Conservation (phyloP, 2,888 invertebrate species). For the Baronia brevicornis region DNA sequence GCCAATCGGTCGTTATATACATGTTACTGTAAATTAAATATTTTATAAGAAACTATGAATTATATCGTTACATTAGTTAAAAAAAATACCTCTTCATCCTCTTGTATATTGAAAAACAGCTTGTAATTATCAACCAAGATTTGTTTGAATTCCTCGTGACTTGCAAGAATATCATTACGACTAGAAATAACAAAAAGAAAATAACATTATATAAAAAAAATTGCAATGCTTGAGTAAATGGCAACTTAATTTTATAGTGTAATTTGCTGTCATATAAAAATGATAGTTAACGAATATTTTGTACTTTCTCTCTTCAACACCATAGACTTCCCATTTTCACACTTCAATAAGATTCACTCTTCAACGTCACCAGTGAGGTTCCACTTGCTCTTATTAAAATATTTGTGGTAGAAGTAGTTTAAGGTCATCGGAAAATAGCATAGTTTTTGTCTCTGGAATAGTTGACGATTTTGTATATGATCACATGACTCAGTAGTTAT, state of each 20-base stretch:
- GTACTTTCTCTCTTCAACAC: too few relatives aligned
- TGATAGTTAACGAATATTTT: too few relatives aligned
- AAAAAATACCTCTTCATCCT: constrained; percentile 54
- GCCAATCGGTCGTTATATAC: background rate
- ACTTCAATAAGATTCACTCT: too few relatives aligned
- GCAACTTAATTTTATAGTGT: background rate
- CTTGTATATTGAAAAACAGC: constrained; percentile 79
- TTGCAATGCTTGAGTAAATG: background rate
- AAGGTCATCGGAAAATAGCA: too few relatives aligned
- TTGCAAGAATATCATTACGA: constrained; percentile 52
- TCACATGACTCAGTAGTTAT: too few relatives aligned
- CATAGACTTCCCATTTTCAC: too few relatives aligned
- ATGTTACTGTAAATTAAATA: background rate
- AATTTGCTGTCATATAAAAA: background rate
- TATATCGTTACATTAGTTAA: background rate
- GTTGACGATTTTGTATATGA: too few relatives aligned
- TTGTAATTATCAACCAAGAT: constrained; percentile 80
- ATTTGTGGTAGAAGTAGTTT: too few relatives aligned
- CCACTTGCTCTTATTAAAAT: too few relatives aligned
- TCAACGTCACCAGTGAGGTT: too few relatives aligned
- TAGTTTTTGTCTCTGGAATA: too few relatives aligned
- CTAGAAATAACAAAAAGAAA: constrained; percentile 30
- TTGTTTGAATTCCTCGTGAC: constrained; percentile 73
- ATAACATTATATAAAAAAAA: background rate
- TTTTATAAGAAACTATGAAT: background rate